Percentiles rank a stretch among this genome's conserved stretches.
phyloP scores from a whole-genome alignment of 2,888 invertebrate genomes.

The Carcina quercana region DNA sequence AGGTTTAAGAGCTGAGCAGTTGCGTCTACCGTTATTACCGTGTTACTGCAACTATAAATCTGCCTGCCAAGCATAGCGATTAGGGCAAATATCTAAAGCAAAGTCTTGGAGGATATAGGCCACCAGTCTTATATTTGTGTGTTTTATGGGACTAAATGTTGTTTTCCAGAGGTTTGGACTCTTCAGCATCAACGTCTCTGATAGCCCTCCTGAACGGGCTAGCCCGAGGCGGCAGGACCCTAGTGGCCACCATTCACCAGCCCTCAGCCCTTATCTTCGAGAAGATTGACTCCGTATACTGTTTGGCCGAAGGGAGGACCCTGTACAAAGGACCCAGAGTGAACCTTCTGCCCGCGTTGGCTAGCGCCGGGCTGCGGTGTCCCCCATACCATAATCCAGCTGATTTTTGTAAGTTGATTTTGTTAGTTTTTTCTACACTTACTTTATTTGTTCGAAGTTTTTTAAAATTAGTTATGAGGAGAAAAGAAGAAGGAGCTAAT shows the following conservation, averaged over 20 bases:
- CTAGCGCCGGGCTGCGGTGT: slow-evolving; percentile 83
- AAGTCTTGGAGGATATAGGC: too few relatives aligned
- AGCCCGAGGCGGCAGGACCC: slow-evolving; percentile 89
- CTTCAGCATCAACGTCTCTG: slow-evolving; percentile 89
- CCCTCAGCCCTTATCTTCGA: slow-evolving; percentile 94
- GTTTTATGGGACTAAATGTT: too few relatives aligned
- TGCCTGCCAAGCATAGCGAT: too few relatives aligned
- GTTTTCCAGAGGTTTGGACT: slow-evolving; percentile 88
- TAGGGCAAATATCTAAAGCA: too few relatives aligned
- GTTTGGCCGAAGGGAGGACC: slow-evolving; percentile 86
- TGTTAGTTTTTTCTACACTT: too few relatives aligned
- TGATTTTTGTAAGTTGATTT: slow-evolving; percentile 92
- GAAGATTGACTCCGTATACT: slow-evolving; percentile 93
- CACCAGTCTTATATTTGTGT: too few relatives aligned
- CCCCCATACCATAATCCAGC: slow-evolving; percentile 97
- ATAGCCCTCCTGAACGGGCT: slow-evolving; percentile 85
- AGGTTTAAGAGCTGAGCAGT: too few relatives aligned
- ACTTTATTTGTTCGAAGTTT: neutral
- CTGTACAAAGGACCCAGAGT: slow-evolving; percentile 87
- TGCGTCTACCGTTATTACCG: too few relatives aligned
- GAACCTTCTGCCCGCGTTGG: slow-evolving; percentile 85
- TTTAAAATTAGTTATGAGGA: too few relatives aligned
- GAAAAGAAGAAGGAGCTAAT: too few relatives aligned
- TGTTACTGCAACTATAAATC: too few relatives aligned
- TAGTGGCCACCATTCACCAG: slow-evolving; percentile 95